Evolutionary conservation across 2,113 vertebrate genomes (phyloP), one percentile per base, ranked within the genome.

Genomic region (Indicator maculatus): DNA sequence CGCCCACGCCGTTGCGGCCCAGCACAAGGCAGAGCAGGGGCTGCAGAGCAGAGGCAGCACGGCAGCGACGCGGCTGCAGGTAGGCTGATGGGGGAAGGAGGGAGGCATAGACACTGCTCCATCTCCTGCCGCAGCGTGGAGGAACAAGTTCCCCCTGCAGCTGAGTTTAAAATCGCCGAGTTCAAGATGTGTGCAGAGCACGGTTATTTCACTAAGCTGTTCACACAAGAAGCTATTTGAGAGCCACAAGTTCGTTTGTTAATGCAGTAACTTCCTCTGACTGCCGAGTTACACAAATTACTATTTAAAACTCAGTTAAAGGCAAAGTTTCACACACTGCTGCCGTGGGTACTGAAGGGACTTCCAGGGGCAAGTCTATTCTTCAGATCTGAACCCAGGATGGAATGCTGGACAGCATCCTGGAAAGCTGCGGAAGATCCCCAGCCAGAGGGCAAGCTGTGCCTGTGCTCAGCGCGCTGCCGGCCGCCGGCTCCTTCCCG

Each of bases 21-120:
- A 61, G 89, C 73, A 38, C 65, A 55, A 39, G 45, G 73, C 61
- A 73, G 31, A 61, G 84, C 45, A 58, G 45, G 19, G 56, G 63
- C 72, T 80, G 67, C 56, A 38, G 2, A 2, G 0, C 33, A 36
- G 70, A 36, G 36, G 36, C 36, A 36, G 36, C 55, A 36, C 2
- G 2, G 0, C n/a, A 36, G 70, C 2, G 0, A 30, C 1, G 2
- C 1, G 1, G 17, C 45, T 33, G 31, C 58, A 60, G 73, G 33
- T 10, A 50, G 59, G 30, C 5, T 59, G 59, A 39, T 2, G 11
- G 31, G 41, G 36, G 16, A 61, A 16, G 61, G 18, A 71, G 45
- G 74, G 50, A 77, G 52, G 21, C 55, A 67, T 1, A 30, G 8
- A 75, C 78, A 67, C 66, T 6, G 1, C n/a, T 69, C 65, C 41